Conservation (phyloP, 2,797 vertebrate species). For the Melanitta fusca region DNA sequence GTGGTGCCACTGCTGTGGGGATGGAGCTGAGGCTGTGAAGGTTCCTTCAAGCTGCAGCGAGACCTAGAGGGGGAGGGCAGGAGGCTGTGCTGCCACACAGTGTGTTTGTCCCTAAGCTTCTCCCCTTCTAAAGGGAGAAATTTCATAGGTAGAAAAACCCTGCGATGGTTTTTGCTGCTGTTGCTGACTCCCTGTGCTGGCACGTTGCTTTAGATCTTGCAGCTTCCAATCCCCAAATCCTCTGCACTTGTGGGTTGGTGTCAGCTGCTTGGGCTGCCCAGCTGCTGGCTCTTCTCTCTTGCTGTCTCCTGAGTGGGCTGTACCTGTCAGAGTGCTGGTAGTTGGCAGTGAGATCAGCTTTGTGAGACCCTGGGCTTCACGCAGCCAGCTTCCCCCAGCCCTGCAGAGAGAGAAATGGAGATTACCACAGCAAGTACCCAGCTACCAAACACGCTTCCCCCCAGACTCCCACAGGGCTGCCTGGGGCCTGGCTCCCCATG, state of each 20-base stretch:
- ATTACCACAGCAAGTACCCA: not conserved
- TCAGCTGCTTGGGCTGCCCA: not conserved
- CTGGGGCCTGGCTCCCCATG: not conserved
- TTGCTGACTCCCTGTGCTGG: not conserved
- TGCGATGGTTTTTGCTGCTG: not conserved
- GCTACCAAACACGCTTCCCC: not conserved
- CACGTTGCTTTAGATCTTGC: not conserved
- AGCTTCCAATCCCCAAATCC: not conserved
- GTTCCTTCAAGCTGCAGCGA: not conserved
- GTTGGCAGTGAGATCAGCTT: not conserved
- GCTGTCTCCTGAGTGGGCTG: not conserved
- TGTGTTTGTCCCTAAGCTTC: not conserved
- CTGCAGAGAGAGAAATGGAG: not conserved
- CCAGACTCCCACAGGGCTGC: rapidly evolving
- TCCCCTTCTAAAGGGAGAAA: not conserved
- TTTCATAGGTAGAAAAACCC: not conserved
- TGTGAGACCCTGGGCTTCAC: not conserved
- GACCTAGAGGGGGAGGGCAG: not conserved
- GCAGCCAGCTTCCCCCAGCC: not conserved
- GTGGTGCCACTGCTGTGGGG: not conserved
- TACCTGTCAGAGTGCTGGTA: not conserved
- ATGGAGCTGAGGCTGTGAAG: not conserved
- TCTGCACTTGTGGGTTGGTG: not conserved
- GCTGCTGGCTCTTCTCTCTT: not conserved
- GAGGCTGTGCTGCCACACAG: not conserved